phyloP scores from a whole-genome alignment of 2,113 vertebrate species.

The Scatophagus argus region DNA sequence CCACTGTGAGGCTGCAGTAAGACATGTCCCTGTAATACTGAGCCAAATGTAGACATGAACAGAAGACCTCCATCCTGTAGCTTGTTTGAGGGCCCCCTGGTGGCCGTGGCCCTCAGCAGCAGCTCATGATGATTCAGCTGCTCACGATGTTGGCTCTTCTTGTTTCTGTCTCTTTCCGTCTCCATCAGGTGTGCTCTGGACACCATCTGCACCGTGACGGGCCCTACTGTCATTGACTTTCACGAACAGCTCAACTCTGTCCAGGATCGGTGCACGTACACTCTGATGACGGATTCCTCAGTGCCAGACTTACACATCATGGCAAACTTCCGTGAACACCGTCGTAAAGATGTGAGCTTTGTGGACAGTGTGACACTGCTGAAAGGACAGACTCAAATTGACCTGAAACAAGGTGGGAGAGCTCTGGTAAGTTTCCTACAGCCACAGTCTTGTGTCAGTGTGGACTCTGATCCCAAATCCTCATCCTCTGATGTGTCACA shows the following conservation, averaged over 20 bases:
- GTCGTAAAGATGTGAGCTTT: slow-evolving; percentile 19
- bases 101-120: neutral
- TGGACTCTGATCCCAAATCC: neutral
- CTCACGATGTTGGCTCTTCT: too few relatives aligned
- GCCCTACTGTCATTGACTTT: neutral
- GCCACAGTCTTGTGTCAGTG: neutral
- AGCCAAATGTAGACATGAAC: neutral
- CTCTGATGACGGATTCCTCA: neutral
- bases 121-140: neutral
- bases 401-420: neutral
- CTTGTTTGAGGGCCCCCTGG: neutral
- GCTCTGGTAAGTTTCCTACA: slow-evolving; percentile 5
- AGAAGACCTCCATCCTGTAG: neutral
- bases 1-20: neutral
- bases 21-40: too few relatives aligned
- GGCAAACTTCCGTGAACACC: neutral
- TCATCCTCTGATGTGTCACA: neutral
- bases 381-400: neutral
- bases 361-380: neutral
- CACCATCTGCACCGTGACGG: neutral
- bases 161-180: neutral
- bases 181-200: neutral
- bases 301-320: neutral
- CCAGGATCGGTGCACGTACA: neutral
- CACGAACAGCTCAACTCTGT: neutral